phyloP scores from a whole-genome alignment of 2,888 invertebrate species.

The Deilephila porcellus region DNA sequence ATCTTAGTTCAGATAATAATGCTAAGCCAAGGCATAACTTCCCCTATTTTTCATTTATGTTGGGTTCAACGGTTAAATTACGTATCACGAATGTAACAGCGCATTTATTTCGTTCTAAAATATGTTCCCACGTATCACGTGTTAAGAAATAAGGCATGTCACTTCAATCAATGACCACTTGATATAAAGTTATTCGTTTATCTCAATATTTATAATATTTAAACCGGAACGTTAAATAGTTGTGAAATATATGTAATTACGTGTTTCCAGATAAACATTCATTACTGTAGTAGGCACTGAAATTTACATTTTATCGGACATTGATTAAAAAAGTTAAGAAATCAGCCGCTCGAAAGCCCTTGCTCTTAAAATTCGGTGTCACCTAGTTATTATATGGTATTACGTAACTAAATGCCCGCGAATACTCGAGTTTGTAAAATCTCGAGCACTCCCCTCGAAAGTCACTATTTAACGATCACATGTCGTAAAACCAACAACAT shows the following conservation, averaged over 20 bases:
- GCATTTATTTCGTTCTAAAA: no score
- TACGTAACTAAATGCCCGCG: slow-evolving; percentile 53
- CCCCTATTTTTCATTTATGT: no score
- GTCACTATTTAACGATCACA: slow-evolving; percentile 39
- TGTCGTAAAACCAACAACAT: slow-evolving; percentile 28
- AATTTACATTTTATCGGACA: slow-evolving; percentile 26
- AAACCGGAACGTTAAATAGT: slow-evolving; percentile 20
- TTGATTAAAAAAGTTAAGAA: slow-evolving; percentile 42
- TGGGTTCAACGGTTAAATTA: no score
- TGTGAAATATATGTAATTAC: slow-evolving; percentile 22
- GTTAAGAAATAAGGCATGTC: background rate
- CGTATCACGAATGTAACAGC: no score
- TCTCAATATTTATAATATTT: slow-evolving; percentile 19
- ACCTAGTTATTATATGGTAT: slow-evolving; percentile 46
- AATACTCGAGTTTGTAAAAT: slow-evolving; percentile 45
- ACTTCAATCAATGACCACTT: no score
- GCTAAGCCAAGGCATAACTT: no score
- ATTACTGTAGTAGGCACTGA: slow-evolving; percentile 21
- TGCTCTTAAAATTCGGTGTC: slow-evolving; percentile 52
- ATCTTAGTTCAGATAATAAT: no score
- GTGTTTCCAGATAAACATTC: background rate
- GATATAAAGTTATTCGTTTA: slow-evolving; percentile 7
- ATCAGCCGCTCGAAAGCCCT: slow-evolving; percentile 49
- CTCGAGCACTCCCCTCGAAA: slow-evolving; percentile 47
- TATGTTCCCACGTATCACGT: background rate